Percentiles rank a stretch among this genome's conserved stretches.
Conservation (phyloP, 2,888 invertebrate species). For the Caradrina kadenii region DNA sequence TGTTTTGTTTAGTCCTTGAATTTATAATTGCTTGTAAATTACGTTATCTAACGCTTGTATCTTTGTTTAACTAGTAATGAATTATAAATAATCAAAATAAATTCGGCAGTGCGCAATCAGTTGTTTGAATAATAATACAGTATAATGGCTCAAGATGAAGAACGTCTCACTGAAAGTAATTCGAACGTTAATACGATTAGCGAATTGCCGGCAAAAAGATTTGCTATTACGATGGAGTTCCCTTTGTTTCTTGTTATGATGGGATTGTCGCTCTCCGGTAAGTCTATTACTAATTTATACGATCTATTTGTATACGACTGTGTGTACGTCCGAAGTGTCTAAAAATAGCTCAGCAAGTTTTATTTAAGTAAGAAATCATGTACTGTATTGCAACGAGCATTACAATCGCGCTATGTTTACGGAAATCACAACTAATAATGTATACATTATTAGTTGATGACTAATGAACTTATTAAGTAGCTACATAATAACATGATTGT, state of each 20-base stretch:
- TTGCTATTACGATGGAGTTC: conserved; percentile 81
- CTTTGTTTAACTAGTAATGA: not conserved
- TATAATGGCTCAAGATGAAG: conserved; percentile 79
- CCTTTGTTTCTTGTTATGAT: conserved; percentile 84
- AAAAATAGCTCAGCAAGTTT: not conserved
- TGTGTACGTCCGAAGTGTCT: not conserved
- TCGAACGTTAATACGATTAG: conserved; percentile 70
- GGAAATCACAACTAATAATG: conserved; percentile 20
- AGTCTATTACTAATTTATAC: conserved; percentile 30
- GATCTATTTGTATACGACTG: conserved; percentile 7
- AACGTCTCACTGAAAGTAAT: conserved; percentile 70
- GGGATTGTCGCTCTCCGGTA: conserved; percentile 82
- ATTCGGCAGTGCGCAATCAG: conserved; percentile 26
- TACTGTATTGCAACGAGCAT: not conserved
- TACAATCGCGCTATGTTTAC: not conserved
- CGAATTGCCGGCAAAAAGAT: conserved; percentile 75
- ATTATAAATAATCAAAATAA: not conserved
- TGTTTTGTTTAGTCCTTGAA: conserved; percentile 2
- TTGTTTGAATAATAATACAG: conserved; percentile 25
- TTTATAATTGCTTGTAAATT: not conserved
- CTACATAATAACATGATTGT: not conserved
- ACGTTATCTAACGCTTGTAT: not conserved
- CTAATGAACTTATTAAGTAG: not conserved
- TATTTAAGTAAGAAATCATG: too few relatives aligned
- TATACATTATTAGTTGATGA: too few relatives aligned